Percentiles rank a stretch among this genome's conserved stretches.
Conservation (phyloP, 2,888 invertebrate species). For the Rugalucina vietnamica region DNA sequence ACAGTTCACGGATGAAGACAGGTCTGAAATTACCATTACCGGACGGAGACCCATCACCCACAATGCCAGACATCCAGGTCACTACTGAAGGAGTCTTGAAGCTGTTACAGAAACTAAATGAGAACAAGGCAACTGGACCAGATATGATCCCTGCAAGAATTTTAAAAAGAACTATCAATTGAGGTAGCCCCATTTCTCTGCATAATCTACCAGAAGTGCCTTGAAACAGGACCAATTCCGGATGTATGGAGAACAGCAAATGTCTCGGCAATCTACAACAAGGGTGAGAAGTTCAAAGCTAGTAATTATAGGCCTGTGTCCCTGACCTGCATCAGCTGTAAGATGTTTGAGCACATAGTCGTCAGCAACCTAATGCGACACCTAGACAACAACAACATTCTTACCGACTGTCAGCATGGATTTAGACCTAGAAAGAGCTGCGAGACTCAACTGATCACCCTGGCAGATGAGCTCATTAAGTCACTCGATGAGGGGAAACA, state of each 20-base stretch:
- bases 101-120: constrained; percentile 12
- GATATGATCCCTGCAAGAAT: constrained; percentile 22
- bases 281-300: constrained; percentile 24
- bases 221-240: neutral
- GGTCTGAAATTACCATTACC: neutral
- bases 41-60: constrained; percentile 8
- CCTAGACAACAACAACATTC: neutral
- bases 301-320: constrained; percentile 26
- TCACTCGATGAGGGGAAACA: neutral
- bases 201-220: constrained; percentile 20
- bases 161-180: constrained; percentile 17
- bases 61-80: constrained; percentile 6
- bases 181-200: constrained; percentile 20
- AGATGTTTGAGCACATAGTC: constrained; percentile 21
- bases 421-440: constrained; percentile 11
- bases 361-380: constrained; percentile 17
- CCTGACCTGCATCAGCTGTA: constrained; percentile 20
- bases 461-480: neutral
- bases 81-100: neutral
- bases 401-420: constrained; percentile 11
- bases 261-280: constrained; percentile 26
- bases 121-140: constrained; percentile 9
- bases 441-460: constrained; percentile 13
- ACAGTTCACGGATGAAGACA: constrained; percentile 21
- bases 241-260: constrained; percentile 28